Percentiles rank a stretch among this genome's conserved stretches.
Conservation (phyloP, 2,888 invertebrate genomes). For the Philaethria dido region DNA sequence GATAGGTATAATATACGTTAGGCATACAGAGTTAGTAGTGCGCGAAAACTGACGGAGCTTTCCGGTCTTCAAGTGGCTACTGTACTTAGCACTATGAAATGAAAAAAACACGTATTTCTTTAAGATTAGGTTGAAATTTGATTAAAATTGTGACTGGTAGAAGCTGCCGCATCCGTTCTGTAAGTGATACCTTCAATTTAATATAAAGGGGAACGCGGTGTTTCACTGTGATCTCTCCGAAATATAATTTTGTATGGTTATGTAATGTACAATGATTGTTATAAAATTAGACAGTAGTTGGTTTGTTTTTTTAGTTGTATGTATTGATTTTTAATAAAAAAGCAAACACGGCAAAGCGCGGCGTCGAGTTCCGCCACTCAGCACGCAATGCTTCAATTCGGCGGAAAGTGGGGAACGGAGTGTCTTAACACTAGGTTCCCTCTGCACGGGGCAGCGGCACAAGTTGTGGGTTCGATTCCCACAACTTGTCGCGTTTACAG, state of each 20-base stretch:
- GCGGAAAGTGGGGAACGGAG: no score
- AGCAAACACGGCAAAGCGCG: no score
- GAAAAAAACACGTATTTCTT: slow-evolving; percentile 20
- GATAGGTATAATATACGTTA: slow-evolving; percentile 72
- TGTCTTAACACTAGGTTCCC: no score
- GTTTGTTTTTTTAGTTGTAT: neutral
- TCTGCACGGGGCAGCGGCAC: no score
- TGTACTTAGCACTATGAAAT: slow-evolving; percentile 46
- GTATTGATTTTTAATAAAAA: no score
- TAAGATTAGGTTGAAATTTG: slow-evolving; percentile 35
- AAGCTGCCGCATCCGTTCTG: slow-evolving; percentile 64
- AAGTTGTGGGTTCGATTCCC: no score
- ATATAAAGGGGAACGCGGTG: slow-evolving; percentile 13
- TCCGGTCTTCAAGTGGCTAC: slow-evolving; percentile 78
- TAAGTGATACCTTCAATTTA: slow-evolving; percentile 47
- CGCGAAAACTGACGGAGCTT: slow-evolving; percentile 74
- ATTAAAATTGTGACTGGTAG: neutral
- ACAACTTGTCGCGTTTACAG: no score
- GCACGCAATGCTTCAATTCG: no score
- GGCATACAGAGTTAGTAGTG: slow-evolving; percentile 67
- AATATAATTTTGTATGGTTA: slow-evolving; percentile 1
- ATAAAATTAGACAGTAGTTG: no score
- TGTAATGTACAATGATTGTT: neutral
- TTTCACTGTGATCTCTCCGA: slow-evolving; percentile 11
- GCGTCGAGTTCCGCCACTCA: no score